Conservation (phyloP, 2,888 invertebrate genomes). For the Nephrotoma guestfalica region DNA sequence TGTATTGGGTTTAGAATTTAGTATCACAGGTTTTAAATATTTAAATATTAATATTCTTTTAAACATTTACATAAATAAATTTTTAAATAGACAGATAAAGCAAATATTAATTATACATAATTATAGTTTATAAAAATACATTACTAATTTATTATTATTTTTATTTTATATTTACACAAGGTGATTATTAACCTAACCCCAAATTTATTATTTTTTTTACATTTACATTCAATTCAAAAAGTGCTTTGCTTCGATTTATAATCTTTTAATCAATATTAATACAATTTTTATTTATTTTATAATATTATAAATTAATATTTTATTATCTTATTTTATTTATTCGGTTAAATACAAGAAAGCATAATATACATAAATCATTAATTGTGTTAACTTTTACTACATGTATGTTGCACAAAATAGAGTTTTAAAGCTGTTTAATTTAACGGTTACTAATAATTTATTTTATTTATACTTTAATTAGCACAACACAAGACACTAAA, state of each 20-base stretch:
- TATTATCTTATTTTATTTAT: neutral
- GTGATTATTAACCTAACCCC: neutral
- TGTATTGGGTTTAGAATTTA: conserved; percentile 4
- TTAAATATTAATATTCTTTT: neutral
- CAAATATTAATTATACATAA: neutral
- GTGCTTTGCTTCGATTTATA: conserved; percentile 13
- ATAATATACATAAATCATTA: neutral
- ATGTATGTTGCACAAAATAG: neutral
- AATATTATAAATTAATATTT: neutral
- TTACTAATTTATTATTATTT: neutral
- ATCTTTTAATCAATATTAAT: neutral
- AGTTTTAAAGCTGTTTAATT: neutral
- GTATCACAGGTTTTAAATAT: conserved; percentile 3
- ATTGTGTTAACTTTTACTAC: neutral
- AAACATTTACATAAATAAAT: neutral
- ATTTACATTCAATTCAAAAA: conserved; percentile 14
- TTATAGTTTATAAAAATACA: conserved; percentile 1
- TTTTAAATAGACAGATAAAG: conserved; percentile 1
- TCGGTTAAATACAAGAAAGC: neutral
- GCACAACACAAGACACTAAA: neutral
- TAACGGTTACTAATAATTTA: neutral
- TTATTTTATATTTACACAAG: neutral
- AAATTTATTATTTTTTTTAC: neutral
- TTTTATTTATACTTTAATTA: neutral
- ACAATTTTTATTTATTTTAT: neutral